Base-by-base conservation (phyloP, 2,888 invertebrate genomes). In the Caenorhabditis wallacei region DNA sequence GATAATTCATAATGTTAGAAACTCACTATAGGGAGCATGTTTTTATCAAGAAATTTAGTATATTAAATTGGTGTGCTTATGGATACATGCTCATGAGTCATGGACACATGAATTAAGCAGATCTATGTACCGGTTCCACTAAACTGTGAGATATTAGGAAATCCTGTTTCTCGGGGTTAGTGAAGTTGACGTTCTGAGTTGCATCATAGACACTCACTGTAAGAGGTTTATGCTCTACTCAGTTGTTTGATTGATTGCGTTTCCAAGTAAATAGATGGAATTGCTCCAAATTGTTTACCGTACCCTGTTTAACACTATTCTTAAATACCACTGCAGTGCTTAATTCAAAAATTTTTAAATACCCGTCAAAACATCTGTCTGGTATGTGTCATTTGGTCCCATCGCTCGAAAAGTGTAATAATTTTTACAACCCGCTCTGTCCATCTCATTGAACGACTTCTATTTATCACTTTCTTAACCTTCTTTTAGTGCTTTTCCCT, bases 161-260 rank as follows among this genome's bases (percentile, higher is more conserved):
- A 53, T 37, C 35, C 37, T 53, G 22, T 53, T 53, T 37, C 16
- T 37, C 20, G 4, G 16, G 4, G 24, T 24, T 56, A 56, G 57
- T 22, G 10, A 18, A 22, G 20, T 66, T 66, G 13, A 43, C 22
- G 22, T 61, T 40, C 46, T 26, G 18, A 5, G 46, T 76, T 76
- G 76, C 76, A 69, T 76, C 76, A 76, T 53, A 46, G 48, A 61
- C 68, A 76, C 68, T 69, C 76, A 61, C 40, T 40, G 13, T 63
- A 63, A 63, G 72, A 72, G 66, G 64, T 75, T 75, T 75, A 75
- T 57, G 75, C 46, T 54, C 66, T 51, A 69, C 69, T 76, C 20
- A 40, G 8, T 8, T 30, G 3, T 5, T 16, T 35, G 24, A 20
- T 48, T 48, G 35, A 61, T 20, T 24, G 26, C 24, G 48, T 30